phyloP scores from a whole-genome alignment of 2,888 invertebrate species.

The Clanis bilineata region DNA sequence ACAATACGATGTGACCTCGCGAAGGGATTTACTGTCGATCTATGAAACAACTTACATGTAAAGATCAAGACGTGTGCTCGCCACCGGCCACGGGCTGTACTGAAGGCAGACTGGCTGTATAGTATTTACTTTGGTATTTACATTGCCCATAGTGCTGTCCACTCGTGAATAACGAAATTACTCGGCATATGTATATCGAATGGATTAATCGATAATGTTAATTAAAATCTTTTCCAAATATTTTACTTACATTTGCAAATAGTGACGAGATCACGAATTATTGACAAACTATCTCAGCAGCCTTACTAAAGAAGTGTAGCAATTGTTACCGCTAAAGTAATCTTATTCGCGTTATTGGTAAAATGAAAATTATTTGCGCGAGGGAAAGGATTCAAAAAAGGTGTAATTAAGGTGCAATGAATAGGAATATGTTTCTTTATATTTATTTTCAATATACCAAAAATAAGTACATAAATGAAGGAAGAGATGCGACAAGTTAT shows the following conservation, averaged over 20 bases:
- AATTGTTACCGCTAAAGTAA: neutral
- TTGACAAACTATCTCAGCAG: neutral
- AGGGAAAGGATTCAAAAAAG: neutral
- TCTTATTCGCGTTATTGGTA: neutral
- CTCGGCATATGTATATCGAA: neutral
- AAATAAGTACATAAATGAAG: neutral
- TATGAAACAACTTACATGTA: conserved; percentile 44
- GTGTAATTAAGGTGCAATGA: neutral
- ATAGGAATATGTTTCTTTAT: too few relatives aligned
- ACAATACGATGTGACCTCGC: neutral
- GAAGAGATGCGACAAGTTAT: neutral
- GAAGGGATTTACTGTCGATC: neutral
- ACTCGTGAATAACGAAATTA: conserved; percentile 18
- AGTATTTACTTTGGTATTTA: too few relatives aligned
- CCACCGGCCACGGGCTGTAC: conserved; percentile 42
- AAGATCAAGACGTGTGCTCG: conserved; percentile 36
- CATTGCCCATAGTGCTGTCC: conserved; percentile 30
- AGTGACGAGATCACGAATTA: neutral
- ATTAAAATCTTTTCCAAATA: neutral
- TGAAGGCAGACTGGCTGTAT: conserved; percentile 28
- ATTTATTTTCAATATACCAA: neutral
- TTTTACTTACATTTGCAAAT: neutral
- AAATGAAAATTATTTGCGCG: neutral
- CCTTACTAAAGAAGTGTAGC: neutral
- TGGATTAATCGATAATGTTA: neutral